Conservation (phyloP, 1,140 invertebrate genomes). For the Aphidius ervi region DNA sequence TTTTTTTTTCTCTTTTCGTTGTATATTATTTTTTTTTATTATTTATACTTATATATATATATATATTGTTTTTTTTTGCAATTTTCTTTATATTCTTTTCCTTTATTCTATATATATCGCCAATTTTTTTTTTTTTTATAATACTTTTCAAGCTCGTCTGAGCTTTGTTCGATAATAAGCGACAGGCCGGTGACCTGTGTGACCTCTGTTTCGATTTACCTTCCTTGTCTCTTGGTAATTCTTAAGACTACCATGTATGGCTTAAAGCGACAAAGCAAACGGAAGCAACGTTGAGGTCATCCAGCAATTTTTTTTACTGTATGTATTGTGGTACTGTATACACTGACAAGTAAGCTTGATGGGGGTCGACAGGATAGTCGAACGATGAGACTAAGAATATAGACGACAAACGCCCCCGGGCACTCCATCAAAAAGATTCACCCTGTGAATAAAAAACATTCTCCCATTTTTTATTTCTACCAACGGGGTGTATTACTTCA, state of each 20-base stretch:
- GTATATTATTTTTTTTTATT: too few species aligned
- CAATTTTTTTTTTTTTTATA: neutral
- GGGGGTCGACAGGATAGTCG: too few species aligned
- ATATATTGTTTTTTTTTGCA: slow-evolving; percentile 1
- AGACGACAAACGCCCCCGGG: neutral
- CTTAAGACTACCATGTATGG: neutral
- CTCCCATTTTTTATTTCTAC: too few species aligned
- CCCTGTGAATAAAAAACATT: slow-evolving; percentile 1
- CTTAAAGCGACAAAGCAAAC: slow-evolving; percentile 3
- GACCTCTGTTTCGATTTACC: slow-evolving; percentile 7
- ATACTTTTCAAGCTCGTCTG: neutral
- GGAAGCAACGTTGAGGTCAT: slow-evolving; percentile 1
- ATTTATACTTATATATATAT: slow-evolving; percentile 1
- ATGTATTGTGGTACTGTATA: too few species aligned
- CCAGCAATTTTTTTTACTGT: neutral
- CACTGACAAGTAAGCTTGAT: too few species aligned
- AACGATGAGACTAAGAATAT: too few species aligned
- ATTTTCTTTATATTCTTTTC: slow-evolving; percentile 5
- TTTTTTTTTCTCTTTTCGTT: too few species aligned
- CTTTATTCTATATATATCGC: neutral
- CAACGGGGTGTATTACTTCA: too few species aligned
- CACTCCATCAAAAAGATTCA: neutral
- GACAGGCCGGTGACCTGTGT: slow-evolving; percentile 11
- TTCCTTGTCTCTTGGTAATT: too few species aligned
- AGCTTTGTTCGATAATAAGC: slow-evolving; percentile 20